Evolutionary conservation across 2,797 vertebrate genomes (phyloP).

Genomic region (Discoglossus pictus): DNA sequence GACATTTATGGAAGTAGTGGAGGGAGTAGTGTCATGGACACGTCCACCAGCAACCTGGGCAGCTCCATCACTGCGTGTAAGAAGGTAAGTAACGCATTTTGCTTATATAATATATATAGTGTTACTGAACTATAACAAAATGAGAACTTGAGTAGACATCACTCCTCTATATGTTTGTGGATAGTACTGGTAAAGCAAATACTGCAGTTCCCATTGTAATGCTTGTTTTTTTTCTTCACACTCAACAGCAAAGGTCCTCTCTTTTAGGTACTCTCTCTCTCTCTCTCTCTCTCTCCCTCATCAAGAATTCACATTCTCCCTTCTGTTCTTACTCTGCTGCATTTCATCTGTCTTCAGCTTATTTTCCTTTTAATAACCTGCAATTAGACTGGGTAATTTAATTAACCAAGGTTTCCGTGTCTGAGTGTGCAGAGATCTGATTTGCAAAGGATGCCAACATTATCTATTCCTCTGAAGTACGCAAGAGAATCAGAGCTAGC

Average conservation of each 20-base stretch:
- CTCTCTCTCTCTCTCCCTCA: too few relatives aligned
- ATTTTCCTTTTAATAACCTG: conserved; percentile 44
- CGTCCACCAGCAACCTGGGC: conserved; percentile 42
- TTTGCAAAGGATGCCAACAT: conserved; percentile 24
- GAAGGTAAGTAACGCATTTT: conserved; percentile 20
- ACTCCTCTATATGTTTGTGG: too few relatives aligned
- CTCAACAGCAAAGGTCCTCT: too few relatives aligned
- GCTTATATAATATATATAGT: too few relatives aligned
- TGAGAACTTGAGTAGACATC: too few relatives aligned
- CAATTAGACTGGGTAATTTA: conserved; percentile 46
- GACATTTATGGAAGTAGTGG: conserved; percentile 26
- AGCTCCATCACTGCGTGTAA: conserved; percentile 44
- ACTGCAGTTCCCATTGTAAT: too few relatives aligned
- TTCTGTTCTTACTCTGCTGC: conserved; percentile 17
- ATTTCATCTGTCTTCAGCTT: conserved; percentile 30
- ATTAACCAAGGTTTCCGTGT: conserved; percentile 31
- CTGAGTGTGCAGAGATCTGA: conserved; percentile 33
- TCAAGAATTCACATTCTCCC: conserved; percentile 19
- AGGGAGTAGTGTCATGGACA: conserved; percentile 31
- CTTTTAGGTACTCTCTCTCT: too few relatives aligned
- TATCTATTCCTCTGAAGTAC: conserved; percentile 34
- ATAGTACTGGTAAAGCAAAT: too few relatives aligned
- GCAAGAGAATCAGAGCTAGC: not conserved
- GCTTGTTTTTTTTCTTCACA: too few relatives aligned
- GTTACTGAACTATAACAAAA: too few relatives aligned